Percentiles rank a stretch among this genome's conserved stretches.
Evolutionary conservation across 2,113 vertebrate genomes (phyloP).

Genomic region (Crotalus viridis): DNA sequence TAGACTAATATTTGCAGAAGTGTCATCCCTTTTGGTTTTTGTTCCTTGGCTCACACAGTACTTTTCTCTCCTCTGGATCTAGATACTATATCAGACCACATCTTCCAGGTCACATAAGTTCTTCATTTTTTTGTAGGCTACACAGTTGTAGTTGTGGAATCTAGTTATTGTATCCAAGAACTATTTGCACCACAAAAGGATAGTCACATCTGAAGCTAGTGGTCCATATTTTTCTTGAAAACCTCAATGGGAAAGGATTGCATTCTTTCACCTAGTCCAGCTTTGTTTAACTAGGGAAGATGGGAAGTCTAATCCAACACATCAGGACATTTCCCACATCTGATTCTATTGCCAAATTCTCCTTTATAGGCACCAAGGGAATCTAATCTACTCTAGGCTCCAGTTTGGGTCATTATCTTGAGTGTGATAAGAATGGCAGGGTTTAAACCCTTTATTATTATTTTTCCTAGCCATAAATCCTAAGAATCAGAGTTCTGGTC

Average conservation of each 20-base stretch:
- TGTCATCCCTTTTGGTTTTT: background rate
- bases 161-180: background rate
- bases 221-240: background rate
- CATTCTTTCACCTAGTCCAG: background rate
- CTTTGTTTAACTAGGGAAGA: background rate
- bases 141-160: background rate
- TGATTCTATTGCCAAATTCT: background rate
- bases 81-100: background rate
- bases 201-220: background rate
- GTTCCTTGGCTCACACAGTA: background rate
- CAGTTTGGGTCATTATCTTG: background rate
- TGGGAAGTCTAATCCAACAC: background rate
- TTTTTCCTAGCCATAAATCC: slow-evolving; percentile 66
- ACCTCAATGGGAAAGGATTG: background rate
- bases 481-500: slow-evolving; percentile 69
- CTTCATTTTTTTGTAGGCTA: background rate
- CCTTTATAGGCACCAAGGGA: background rate
- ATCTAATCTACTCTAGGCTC: background rate
- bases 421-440: too few species aligned
- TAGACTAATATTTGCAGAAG: background rate
- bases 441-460: background rate
- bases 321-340: background rate
- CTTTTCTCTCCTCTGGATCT: background rate
- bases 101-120: background rate
- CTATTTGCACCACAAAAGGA: background rate